Evolutionary conservation across 2,888 invertebrate genomes (phyloP).

Genomic region (Orchesellides sinensis): DNA sequence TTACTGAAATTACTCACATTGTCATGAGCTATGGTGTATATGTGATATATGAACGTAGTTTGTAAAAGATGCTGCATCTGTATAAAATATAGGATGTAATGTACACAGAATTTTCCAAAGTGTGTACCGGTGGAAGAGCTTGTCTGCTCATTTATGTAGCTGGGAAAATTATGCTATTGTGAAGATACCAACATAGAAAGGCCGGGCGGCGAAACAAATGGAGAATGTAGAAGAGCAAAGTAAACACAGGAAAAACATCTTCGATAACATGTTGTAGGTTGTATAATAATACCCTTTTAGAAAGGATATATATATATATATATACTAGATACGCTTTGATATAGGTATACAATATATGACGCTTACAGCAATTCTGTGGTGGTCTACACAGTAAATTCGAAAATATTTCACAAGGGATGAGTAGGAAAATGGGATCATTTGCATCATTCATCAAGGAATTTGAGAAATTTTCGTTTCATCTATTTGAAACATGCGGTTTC

Average conservation of each 20-base stretch:
- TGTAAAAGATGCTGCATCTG: background rate
- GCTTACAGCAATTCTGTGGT: too few species aligned
- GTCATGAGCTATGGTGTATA: slow-evolving; percentile 55
- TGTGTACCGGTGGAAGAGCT: too few species aligned
- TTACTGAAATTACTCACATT: slow-evolving; percentile 68
- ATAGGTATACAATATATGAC: background rate
- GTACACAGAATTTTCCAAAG: too few species aligned
- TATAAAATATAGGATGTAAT: background rate
- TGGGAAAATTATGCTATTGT: too few species aligned
- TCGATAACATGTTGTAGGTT: background rate
- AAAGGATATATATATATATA: background rate
- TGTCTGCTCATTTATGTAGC: too few species aligned
- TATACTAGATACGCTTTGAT: too few species aligned
- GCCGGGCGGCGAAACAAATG: background rate
- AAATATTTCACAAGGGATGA: slow-evolving; percentile 51
- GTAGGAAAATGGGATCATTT: slow-evolving; percentile 64
- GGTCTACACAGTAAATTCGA: slow-evolving; percentile 23
- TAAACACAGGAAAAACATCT: slow-evolving; percentile 13
- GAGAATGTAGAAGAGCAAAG: background rate
- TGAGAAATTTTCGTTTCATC: slow-evolving; percentile 74
- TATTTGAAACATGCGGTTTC: slow-evolving; percentile 70
- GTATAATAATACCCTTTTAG: too few species aligned
- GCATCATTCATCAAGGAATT: slow-evolving; percentile 74
- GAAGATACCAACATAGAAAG: too few species aligned
- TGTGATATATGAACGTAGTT: slow-evolving; percentile 17